Conservation (phyloP, 2,113 vertebrate species). For the Chitala chitala region DNA sequence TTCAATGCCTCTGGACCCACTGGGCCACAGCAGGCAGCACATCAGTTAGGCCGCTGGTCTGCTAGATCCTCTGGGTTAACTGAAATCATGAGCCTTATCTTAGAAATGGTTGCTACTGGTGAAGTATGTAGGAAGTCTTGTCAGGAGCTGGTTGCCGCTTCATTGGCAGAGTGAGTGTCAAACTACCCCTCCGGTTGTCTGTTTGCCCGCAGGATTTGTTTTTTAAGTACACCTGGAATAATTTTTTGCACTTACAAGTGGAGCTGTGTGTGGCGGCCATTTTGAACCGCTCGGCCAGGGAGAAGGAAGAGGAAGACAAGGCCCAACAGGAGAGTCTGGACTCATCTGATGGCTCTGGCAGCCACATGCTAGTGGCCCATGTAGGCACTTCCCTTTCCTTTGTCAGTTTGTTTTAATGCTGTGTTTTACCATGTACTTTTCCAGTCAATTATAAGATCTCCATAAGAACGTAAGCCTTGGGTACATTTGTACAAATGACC, state of each 20-base stretch:
- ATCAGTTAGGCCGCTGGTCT: no score
- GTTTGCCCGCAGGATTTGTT: conserved; percentile 79
- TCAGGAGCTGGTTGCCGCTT: no score
- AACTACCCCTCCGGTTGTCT: background rate
- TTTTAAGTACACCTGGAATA: conserved; percentile 97
- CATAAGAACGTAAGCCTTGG: no score
- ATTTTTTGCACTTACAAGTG: conserved; percentile 98
- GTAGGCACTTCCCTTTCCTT: conserved; percentile 45
- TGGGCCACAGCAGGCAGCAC: background rate
- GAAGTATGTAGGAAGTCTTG: no score
- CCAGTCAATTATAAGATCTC: background rate
- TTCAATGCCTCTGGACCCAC: background rate
- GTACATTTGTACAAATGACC: no score
- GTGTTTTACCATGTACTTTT: background rate
- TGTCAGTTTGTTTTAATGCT: background rate
- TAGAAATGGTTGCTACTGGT: no score
- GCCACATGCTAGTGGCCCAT: conserved; percentile 76
- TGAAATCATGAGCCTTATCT: no score
- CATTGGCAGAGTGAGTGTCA: background rate
- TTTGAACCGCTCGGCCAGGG: conserved; percentile 71
- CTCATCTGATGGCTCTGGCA: conserved; percentile 38
- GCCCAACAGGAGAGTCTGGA: conserved; percentile 27
- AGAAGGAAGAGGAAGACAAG: conserved; percentile 49
- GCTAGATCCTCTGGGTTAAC: no score
- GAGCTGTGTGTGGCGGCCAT: conserved; percentile 87